phyloP scores from a whole-genome alignment of 2,113 vertebrate genomes.

The Chascanopsetta lugubris region DNA sequence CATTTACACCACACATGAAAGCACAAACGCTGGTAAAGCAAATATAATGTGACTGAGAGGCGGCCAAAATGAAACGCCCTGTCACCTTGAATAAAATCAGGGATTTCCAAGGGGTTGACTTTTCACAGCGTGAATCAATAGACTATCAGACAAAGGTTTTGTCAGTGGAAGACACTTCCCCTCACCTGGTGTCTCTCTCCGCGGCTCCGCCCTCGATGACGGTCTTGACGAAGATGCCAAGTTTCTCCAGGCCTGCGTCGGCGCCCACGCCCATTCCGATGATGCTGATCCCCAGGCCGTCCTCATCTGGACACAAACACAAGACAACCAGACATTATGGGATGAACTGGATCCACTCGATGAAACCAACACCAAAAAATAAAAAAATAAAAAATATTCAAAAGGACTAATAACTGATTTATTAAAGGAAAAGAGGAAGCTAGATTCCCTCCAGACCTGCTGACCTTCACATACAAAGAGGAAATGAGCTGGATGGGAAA shows the following conservation, averaged over 20 bases:
- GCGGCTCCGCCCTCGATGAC: conserved; percentile 96
- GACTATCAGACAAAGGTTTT: no score
- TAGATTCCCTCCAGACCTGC: conserved; percentile 7
- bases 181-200: conserved; percentile 92
- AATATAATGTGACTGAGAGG: no score
- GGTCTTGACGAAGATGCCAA: conserved; percentile 99
- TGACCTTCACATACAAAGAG: conserved; percentile 19
- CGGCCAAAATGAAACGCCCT: no score
- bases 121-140: no score
- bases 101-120: no score
- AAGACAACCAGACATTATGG: background rate
- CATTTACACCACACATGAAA: no score
- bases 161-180: background rate
- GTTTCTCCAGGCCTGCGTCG: conserved; percentile 95
- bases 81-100: no score
- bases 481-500: conserved; percentile 36
- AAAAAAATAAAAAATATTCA: conserved; percentile 15
- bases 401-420: conserved; percentile 29
- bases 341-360: background rate
- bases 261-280: conserved; percentile 99
- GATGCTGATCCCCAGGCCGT: conserved; percentile 97
- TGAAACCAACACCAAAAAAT: conserved; percentile 31
- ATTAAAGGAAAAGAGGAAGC: conserved; percentile 26
- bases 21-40: no score
- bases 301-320: conserved; percentile 86